These are phyloP conservation scores for Pica pica DNA, from an alignment of 2,113 vertebrate species.

Conservation along the genomic window DNA sequence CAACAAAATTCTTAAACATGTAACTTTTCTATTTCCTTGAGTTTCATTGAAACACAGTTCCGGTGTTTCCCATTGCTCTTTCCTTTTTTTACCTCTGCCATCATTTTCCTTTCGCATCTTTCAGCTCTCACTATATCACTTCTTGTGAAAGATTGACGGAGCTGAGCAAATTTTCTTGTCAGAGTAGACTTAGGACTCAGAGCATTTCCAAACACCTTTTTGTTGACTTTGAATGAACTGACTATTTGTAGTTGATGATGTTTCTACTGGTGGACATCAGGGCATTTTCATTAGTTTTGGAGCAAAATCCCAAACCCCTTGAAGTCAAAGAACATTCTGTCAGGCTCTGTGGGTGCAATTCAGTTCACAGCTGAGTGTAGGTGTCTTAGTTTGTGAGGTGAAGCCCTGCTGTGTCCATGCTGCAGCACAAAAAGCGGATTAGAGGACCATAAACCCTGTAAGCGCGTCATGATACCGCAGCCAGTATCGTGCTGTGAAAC, in stretches of 20 bases:
- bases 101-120: not conserved
- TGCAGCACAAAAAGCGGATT: not conserved
- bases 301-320: not conserved
- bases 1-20: not conserved
- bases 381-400: not conserved
- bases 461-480: not conserved
- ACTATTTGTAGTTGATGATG: not conserved
- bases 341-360: not conserved
- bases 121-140: not conserved
- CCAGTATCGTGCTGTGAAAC: not conserved
- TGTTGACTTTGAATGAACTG: not conserved
- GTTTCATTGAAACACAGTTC: not conserved
- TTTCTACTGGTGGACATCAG: not conserved
- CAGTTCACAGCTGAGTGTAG: not conserved
- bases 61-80: not conserved
- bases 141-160: not conserved
- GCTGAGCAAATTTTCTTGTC: not conserved
- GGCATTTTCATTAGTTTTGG: not conserved
- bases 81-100: not conserved
- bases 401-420: not conserved
- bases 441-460: not conserved
- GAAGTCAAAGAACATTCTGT: not conserved
- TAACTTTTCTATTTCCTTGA: not conserved
- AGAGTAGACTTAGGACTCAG: not conserved
- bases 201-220: not conserved